A percentile compares a stretch with the other conserved stretches of the same genome.
phyloP scores from a whole-genome alignment of 2,888 invertebrate species.

The Eurytoma californica region DNA sequence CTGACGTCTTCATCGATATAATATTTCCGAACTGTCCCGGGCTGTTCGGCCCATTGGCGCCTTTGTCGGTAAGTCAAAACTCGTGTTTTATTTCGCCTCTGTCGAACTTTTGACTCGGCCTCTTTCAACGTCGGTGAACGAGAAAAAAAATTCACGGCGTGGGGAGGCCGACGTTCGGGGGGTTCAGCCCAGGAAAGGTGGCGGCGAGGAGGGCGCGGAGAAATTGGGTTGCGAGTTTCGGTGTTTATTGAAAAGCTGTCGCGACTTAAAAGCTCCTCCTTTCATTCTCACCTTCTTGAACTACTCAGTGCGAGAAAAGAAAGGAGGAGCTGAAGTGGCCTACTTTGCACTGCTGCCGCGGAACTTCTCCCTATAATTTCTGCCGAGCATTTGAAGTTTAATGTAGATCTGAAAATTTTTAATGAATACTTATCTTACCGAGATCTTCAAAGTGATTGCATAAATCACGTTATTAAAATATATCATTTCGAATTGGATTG shows the following conservation, averaged over 20 bases:
- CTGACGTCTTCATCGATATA: background rate
- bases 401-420: too few relatives aligned
- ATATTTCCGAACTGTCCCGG: background rate
- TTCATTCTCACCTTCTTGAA: constrained; percentile 56
- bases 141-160: too few relatives aligned
- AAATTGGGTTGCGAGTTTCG: constrained; percentile 65
- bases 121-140: background rate
- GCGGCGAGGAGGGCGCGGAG: constrained; percentile 24
- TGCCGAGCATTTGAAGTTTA: background rate
- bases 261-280: constrained; percentile 58
- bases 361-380: constrained; percentile 13
- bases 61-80: constrained; percentile 66
- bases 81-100: constrained; percentile 62
- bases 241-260: constrained; percentile 70
- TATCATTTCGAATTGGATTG: too few relatives aligned
- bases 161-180: background rate
- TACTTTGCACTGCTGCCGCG: constrained; percentile 6
- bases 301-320: constrained; percentile 40
- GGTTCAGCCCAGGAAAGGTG: constrained; percentile 11
- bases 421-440: too few relatives aligned
- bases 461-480: too few relatives aligned
- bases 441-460: too few relatives aligned
- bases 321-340: constrained; percentile 23
- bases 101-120: constrained; percentile 29
- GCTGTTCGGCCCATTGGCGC: constrained; percentile 54